phyloP scores from a whole-genome alignment of 1,140 invertebrate genomes.

The Ceratina japonica region DNA sequence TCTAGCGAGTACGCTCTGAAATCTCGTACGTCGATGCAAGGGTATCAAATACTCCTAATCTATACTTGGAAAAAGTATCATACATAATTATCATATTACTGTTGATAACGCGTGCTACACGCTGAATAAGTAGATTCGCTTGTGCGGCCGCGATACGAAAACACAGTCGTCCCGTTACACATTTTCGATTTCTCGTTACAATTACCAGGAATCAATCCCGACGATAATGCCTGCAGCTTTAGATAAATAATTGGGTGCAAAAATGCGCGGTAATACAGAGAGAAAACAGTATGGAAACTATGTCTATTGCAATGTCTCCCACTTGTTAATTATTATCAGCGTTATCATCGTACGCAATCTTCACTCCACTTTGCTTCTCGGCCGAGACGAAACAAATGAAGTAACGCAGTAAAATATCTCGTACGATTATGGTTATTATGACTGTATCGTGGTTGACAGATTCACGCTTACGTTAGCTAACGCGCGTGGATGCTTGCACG shows the following conservation, averaged over 20 bases:
- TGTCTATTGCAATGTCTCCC: too few species aligned
- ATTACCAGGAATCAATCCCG: neutral
- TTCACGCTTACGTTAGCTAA: neutral
- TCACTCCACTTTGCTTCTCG: neutral
- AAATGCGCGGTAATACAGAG: neutral
- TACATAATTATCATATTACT: neutral
- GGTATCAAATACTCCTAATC: neutral
- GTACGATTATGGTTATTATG: neutral
- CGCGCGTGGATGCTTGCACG: slow-evolving; percentile 17
- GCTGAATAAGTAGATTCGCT: neutral
- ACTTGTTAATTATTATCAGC: neutral
- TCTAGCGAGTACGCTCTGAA: neutral
- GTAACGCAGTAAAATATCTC: too few species aligned
- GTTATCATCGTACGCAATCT: neutral
- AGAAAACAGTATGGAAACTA: too few species aligned
- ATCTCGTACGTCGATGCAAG: neutral
- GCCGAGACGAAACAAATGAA: too few species aligned
- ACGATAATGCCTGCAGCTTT: neutral
- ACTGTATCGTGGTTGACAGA: neutral
- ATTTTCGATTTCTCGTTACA: slow-evolving; percentile 4
- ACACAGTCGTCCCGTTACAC: too few species aligned
- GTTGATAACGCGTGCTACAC: neutral
- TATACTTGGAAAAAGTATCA: neutral
- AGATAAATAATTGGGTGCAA: neutral
- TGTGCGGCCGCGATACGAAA: neutral